Evolutionary conservation across 2,113 vertebrate genomes (phyloP), one percentile per base, ranked within the genome.

Genomic region (Dasyornis broadbenti): DNA sequence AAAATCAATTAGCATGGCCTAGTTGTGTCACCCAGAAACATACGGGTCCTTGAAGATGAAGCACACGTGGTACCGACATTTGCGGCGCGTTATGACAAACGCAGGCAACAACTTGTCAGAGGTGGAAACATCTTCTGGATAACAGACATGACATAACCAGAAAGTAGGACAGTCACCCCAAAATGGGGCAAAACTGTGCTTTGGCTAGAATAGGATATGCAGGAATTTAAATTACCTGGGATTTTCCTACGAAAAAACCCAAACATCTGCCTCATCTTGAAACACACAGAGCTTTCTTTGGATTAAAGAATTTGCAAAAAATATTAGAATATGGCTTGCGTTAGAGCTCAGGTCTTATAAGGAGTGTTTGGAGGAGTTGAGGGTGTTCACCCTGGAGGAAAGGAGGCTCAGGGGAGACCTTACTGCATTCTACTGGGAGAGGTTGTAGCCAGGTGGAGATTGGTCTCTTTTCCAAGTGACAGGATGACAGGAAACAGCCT

Each of bases 11-110:
- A 87, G 26, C 40, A 76, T 79, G 83, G 81, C 93, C 96, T 33
- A 61, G 81, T 93, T 97, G 80, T 96, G 95, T 95, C 91, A 82
- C 27, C 53, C 82, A 78, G 77, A 57, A 81, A 61, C 81, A 85
- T 27, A 75, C 3, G 0, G 89, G 92, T 72, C 70, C 77, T 79
- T 79, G 81, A 84, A 86, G 65, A 78, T 7, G 54, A 60, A 82
- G 57, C 39, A 56, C 86, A 61, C 30, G 49, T 6, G 16, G 33
- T 7, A 18, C 73, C 21, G 14, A 50, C 50, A 13, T 47, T 60
- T 22, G 44, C 9, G 21, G 60, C 8, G 17, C 15, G 2, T 64
- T 68, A 27, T 53, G 65, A 84, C 83, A 94, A 82, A 94, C 4
- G 6, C 40, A 24, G 72, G 40, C 44, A 91, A 68, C 91, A 60